These are phyloP conservation scores for Apamea anceps DNA, from an alignment of 2,888 invertebrate species.

Conservation along the genomic window DNA sequence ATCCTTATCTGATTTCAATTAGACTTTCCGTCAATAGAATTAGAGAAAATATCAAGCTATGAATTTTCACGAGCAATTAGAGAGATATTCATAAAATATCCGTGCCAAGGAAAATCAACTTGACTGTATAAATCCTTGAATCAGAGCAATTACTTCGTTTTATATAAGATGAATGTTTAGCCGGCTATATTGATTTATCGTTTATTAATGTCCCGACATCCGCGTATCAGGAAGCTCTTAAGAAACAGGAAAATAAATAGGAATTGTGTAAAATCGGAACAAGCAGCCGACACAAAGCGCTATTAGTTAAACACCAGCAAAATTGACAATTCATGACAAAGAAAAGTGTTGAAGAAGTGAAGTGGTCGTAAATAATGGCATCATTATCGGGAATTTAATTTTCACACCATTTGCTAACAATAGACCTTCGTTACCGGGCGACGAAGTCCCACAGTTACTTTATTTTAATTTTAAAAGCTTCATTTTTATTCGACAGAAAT, in stretches of 20 bases:
- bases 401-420: slow-evolving; percentile 44
- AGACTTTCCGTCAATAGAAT: slow-evolving; percentile 34
- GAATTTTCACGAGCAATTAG: slow-evolving; percentile 53
- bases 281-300: neutral
- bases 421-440: slow-evolving; percentile 17
- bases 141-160: slow-evolving; percentile 53
- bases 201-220: slow-evolving; percentile 31
- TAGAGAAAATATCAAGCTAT: slow-evolving; percentile 48
- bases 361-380: slow-evolving; percentile 26
- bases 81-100: slow-evolving; percentile 60
- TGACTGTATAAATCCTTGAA: slow-evolving; percentile 53
- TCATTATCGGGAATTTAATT: slow-evolving; percentile 38
- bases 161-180: slow-evolving; percentile 50
- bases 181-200: slow-evolving; percentile 35
- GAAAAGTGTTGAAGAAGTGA: slow-evolving; percentile 15
- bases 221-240: slow-evolving; percentile 28
- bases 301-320: slow-evolving; percentile 8
- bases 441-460: slow-evolving; percentile 7
- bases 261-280: slow-evolving; percentile 5
- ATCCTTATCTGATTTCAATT: slow-evolving; percentile 45
- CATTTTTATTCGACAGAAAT: slow-evolving; percentile 6
- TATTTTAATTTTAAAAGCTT: slow-evolving; percentile 38
- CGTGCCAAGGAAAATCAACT: slow-evolving; percentile 53
- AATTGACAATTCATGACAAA: slow-evolving; percentile 8
- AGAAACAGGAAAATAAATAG: slow-evolving; percentile 25